A percentile compares a stretch with the other conserved stretches of the same genome.
These are phyloP conservation scores for Drosophila paucipuncta DNA, from an alignment of 2,888 invertebrate species.

Conservation along the genomic window DNA sequence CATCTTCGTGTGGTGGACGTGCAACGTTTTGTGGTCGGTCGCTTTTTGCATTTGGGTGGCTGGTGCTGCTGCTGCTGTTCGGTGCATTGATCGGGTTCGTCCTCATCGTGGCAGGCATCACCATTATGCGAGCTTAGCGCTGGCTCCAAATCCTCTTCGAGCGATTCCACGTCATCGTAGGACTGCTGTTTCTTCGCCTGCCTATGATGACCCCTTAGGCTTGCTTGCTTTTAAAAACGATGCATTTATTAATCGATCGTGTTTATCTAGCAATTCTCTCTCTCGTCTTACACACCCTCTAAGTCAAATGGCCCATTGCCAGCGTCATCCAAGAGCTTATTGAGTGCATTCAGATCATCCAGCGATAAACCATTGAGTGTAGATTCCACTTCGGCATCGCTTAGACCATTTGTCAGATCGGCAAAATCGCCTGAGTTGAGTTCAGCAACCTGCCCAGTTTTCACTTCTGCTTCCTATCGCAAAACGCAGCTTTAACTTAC, in stretches of 20 bases:
- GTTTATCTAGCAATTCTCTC: neutral
- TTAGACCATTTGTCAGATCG: constrained; percentile 71
- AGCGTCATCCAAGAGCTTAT: constrained; percentile 72
- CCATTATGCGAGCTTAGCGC: constrained; percentile 15
- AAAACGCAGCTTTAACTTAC: neutral
- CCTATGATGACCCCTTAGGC: constrained; percentile 41
- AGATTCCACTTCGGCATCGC: constrained; percentile 77
- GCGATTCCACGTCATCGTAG: constrained; percentile 19
- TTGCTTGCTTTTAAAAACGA: constrained; percentile 54
- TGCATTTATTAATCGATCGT: constrained; percentile 8
- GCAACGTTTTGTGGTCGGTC: constrained; percentile 33
- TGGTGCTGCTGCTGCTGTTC: constrained; percentile 9
- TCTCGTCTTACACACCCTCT: constrained; percentile 34
- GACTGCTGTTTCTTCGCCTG: constrained; percentile 40
- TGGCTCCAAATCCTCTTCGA: constrained; percentile 31
- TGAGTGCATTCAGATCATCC: constrained; percentile 74
- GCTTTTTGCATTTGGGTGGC: constrained; percentile 37
- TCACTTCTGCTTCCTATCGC: constrained; percentile 24
- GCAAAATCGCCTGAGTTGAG: constrained; percentile 47
- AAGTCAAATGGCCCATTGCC: constrained; percentile 38
- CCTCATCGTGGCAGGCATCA: constrained; percentile 55
- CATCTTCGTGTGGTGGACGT: constrained; percentile 16
- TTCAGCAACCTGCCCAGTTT: neutral
- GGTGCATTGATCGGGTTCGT: constrained; percentile 37
- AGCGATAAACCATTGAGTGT: constrained; percentile 77